phyloP scores from a whole-genome alignment of 2,888 invertebrate species.

The Pterostichus niger region DNA sequence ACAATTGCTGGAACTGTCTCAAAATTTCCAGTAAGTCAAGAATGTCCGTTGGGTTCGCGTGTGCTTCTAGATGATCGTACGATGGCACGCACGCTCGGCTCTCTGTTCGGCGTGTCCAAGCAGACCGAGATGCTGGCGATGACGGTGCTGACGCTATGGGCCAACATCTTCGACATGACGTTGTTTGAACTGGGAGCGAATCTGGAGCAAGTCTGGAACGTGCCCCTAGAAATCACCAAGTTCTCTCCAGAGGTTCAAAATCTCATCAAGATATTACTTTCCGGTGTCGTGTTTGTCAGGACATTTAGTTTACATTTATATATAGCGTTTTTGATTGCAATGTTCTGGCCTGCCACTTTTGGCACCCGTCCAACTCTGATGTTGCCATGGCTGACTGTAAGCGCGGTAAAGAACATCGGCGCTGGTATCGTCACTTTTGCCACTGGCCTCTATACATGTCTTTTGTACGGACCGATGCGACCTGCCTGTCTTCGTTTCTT shows the following conservation, averaged over 20 bases:
- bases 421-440: slow-evolving; percentile 78
- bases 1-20: slow-evolving; percentile 2
- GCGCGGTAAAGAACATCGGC: slow-evolving; percentile 77
- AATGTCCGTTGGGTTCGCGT: not conserved
- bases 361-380: slow-evolving; percentile 79
- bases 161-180: slow-evolving; percentile 80
- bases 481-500: slow-evolving; percentile 79
- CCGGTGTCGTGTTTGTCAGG: slow-evolving; percentile 79
- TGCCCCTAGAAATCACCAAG: slow-evolving; percentile 77
- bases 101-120: slow-evolving; percentile 76
- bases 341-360: slow-evolving; percentile 80
- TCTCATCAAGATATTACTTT: slow-evolving; percentile 78
- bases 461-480: slow-evolving; percentile 77
- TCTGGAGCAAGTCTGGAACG: slow-evolving; percentile 80
- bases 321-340: slow-evolving; percentile 79
- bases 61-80: not conserved
- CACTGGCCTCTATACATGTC: slow-evolving; percentile 78
- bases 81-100: slow-evolving; percentile 68
- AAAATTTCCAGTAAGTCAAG: slow-evolving; percentile 1
- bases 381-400: slow-evolving; percentile 79
- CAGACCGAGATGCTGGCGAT: slow-evolving; percentile 79
- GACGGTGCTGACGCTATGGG: slow-evolving; percentile 78
- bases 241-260: slow-evolving; percentile 77
- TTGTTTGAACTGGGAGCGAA: slow-evolving; percentile 80
- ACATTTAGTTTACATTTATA: slow-evolving; percentile 81